These are phyloP conservation scores for Ptyas mucosa DNA, from an alignment of 2,113 vertebrate genomes.

Conservation along the genomic window DNA sequence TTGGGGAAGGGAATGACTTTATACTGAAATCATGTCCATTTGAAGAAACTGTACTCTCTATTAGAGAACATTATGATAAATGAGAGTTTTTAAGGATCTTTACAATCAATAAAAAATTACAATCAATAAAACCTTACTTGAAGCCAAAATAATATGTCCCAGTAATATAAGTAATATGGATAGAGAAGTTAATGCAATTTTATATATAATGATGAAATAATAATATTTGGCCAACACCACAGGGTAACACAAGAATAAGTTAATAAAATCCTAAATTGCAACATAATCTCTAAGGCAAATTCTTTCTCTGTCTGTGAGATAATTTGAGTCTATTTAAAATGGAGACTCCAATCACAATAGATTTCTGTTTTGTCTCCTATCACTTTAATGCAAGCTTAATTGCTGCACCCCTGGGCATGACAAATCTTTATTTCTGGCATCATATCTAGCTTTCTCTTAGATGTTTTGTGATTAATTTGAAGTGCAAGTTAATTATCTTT, in stretches of 20 bases:
- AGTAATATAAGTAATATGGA: background rate
- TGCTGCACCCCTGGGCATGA: slow-evolving; percentile 11
- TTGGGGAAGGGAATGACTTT: background rate
- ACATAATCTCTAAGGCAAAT: background rate
- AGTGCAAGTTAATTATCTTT: slow-evolving; percentile 44
- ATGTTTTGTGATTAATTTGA: slow-evolving; percentile 36
- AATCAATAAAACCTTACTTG: background rate
- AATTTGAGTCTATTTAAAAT: background rate
- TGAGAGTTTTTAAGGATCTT: background rate
- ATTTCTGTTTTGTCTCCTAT: background rate
- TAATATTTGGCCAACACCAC: background rate
- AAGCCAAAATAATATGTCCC: background rate
- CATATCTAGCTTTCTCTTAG: slow-evolving; percentile 22
- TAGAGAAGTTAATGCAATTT: background rate
- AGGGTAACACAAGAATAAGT: background rate
- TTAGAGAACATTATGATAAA: background rate
- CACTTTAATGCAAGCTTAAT: slow-evolving; percentile 23
- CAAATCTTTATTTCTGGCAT: slow-evolving; percentile 2
- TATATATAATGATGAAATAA: background rate
- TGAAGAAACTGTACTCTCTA: background rate
- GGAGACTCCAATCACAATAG: background rate
- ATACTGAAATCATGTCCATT: background rate
- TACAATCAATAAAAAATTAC: background rate
- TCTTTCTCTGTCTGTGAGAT: background rate
- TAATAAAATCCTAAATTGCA: background rate